Evolutionary conservation across 2,113 vertebrate species (phyloP), one percentile per base, ranked within the genome.

Genomic region (Trinectes maculatus): DNA sequence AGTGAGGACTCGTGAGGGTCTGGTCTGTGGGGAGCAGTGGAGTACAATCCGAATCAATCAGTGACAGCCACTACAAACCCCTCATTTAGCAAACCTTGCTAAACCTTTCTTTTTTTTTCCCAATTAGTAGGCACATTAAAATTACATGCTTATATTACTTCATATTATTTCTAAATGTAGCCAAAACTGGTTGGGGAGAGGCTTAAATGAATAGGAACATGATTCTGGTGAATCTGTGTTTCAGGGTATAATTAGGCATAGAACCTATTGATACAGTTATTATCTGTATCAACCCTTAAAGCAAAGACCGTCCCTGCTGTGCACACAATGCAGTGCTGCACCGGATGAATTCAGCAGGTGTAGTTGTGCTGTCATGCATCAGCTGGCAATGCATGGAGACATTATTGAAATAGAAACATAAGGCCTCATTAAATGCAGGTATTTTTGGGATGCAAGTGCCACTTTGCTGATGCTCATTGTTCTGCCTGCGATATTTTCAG

Each of bases 341-440:
- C 26, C 25, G 26, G 43, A 40, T 40, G 39, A 59, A 71, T 72
- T 43, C 47, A 47, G 48, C 60, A 43, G 24, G 63, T 72, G 47
- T n/a, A 57, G 48, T 61, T 31, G 25, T 43, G 51, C 62, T 53
- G 60, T 64, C 63, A 42, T 16, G 18, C 19, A 36, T 61, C 24
- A 43, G 39, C n/a, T n/a, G n/a, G n/a, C n/a, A n/a, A n/a, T n/a
- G n/a, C n/a, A n/a, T n/a, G n/a, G 13, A 46, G 63, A 75, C 69
- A 68, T n/a, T n/a, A n/a, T n/a, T n/a, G 60, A 65, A 83, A 85
- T 80, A 85, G 70, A 29, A 82, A 47, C 53, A 19, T 10, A 54
- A 49, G 71, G 56, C n/a, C 42, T 71, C 26, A 3, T 28, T 64
- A 55, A 29, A 16, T 24, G 47, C 43, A 75, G 46, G 24, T 83